Evolutionary conservation across 2,888 invertebrate species (phyloP).

Genomic region (Drymonia ruficornis): DNA sequence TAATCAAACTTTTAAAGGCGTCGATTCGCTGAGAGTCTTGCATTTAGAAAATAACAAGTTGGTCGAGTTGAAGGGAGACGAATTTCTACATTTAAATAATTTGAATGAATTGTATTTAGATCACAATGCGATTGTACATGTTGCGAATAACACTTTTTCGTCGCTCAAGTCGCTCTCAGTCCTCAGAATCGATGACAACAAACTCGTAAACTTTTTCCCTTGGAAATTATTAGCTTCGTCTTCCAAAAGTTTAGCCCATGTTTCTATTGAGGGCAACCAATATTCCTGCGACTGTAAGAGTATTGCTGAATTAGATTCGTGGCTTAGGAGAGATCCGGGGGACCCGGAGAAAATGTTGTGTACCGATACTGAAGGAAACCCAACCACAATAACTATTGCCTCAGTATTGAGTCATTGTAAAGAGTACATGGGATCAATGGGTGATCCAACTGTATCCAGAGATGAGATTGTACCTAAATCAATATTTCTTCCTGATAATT

Average conservation of each 20-base stretch:
- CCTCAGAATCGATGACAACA: conserved; percentile 90
- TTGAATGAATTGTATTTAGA: conserved; percentile 92
- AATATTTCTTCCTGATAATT: conserved; percentile 87
- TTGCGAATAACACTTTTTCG: conserved; percentile 91
- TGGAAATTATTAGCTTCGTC: conserved; percentile 88
- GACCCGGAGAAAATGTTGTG: conserved; percentile 89
- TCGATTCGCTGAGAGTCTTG: conserved; percentile 88
- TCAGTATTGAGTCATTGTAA: conserved; percentile 86
- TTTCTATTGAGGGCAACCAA: conserved; percentile 90
- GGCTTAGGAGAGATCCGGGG: conserved; percentile 87
- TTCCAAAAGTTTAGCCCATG: conserved; percentile 85
- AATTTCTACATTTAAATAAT: conserved; percentile 90
- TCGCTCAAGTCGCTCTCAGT: conserved; percentile 90
- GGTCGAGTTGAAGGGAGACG: conserved; percentile 89
- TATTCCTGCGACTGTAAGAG: conserved; percentile 94
- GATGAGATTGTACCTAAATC: conserved; percentile 84
- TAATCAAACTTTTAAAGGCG: conserved; percentile 93
- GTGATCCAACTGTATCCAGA: conserved; percentile 74
- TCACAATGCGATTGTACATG: conserved; percentile 89
- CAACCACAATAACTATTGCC: conserved; percentile 80
- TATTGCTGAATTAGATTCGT: conserved; percentile 88
- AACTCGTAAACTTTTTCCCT: conserved; percentile 90
- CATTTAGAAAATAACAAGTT: conserved; percentile 92
- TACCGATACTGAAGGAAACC: conserved; percentile 82
- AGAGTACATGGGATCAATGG: conserved; percentile 84